phyloP scores from a whole-genome alignment of 2,797 vertebrate genomes.

The Balearica regulorum region DNA sequence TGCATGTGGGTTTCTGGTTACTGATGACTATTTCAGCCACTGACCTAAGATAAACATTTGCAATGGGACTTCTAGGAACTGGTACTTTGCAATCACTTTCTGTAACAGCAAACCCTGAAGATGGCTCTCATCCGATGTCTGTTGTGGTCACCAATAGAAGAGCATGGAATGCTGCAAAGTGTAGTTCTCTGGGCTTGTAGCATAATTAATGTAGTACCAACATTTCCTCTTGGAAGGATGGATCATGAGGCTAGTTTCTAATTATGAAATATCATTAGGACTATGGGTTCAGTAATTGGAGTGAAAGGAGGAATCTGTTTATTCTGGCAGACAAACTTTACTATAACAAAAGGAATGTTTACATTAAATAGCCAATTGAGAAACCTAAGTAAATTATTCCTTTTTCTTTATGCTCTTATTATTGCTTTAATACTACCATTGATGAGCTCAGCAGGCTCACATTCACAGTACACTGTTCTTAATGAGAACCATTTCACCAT shows the following conservation, averaged over 20 bases:
- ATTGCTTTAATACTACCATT: not conserved
- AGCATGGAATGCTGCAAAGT: not conserved
- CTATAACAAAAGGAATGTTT: not conserved
- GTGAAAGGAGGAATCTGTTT: not conserved
- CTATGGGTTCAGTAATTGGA: not conserved
- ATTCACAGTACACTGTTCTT: not conserved
- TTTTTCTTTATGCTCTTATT: not conserved
- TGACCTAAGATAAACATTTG: not conserved
- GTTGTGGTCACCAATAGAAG: not conserved
- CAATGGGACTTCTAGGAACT: not conserved
- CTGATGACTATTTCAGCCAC: not conserved
- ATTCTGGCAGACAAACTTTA: not conserved
- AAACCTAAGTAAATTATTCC: not conserved
- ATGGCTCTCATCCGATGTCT: not conserved
- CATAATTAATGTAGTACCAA: not conserved
- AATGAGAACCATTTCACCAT: not conserved
- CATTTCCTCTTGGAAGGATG: not conserved
- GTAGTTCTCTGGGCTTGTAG: not conserved
- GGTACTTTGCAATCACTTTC: not conserved
- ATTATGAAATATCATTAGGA: not conserved
- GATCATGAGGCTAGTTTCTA: not conserved
- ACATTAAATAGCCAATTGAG: not conserved
- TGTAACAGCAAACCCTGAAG: not conserved
- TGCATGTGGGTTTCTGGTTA: not conserved
- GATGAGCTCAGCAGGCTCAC: not conserved